A percentile compares a stretch with the other conserved stretches of the same genome.
Evolutionary conservation across 2,113 vertebrate species (phyloP).

Genomic region (Psilopsiagon aymara): DNA sequence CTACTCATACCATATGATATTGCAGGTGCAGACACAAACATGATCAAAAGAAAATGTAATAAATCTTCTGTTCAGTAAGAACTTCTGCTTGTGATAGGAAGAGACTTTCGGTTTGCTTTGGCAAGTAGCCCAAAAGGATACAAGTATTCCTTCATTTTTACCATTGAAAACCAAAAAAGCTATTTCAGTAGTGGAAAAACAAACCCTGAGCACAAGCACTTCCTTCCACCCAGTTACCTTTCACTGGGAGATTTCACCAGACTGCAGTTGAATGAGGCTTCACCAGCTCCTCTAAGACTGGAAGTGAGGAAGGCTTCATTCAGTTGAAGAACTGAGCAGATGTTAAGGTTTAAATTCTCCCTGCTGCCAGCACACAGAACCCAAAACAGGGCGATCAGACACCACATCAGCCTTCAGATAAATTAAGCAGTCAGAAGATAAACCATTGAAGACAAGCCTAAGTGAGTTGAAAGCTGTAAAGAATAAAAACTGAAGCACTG

Average conservation of each 20-base stretch:
- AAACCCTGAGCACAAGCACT: background rate
- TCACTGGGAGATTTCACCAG: background rate
- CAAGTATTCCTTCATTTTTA: background rate
- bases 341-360: background rate
- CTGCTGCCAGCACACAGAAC: background rate
- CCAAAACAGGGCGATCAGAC: background rate
- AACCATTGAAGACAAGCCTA: background rate
- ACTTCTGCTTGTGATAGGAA: background rate
- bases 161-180: background rate
- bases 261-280: background rate
- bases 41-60: background rate
- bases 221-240: background rate
- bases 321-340: background rate
- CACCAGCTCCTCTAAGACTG: background rate
- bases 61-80: background rate
- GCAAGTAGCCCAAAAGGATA: background rate
- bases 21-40: background rate
- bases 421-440: background rate
- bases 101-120: background rate
- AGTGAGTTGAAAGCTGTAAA: background rate
- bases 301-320: background rate
- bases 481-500: background rate
- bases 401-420: background rate
- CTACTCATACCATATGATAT: fast-evolving
- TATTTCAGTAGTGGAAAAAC: background rate